Base-by-base conservation (phyloP, 2,888 invertebrate species). In the Tuberolachnus salignus region DNA sequence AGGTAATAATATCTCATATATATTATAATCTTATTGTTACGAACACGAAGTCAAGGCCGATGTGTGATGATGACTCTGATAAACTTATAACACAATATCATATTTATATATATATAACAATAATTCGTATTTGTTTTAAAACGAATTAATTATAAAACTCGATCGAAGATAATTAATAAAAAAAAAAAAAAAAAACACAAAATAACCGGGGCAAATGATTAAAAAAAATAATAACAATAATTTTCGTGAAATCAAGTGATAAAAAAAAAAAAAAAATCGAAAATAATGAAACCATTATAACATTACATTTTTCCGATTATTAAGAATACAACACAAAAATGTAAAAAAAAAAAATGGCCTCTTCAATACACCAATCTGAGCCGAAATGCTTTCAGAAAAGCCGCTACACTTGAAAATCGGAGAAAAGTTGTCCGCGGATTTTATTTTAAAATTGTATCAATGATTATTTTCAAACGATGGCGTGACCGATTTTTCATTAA, bases 41-140 rank as follows among this genome's bases (percentile, higher is more conserved):
- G 34, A 34, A 34, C 23, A 21, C n/a, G 34, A 61, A 73, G 26
- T 72, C 34, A 63, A 73, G 72, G 72, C 4, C 51, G 21, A 51
- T 73, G 14, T 14, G 34, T 51, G 6, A 19, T 26, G 67, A 49
- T 21, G 34, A 34, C 49, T 34, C 16, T 19, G 51, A 73, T 51
- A 16, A 63, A 63, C 19, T 73, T 51, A 19, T 34, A 34, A 34
- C 6, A 34, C 34, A 6, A 34, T 19, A 59, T 59, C 23, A 46
- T 46, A 59, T 49, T 46, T 34, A 34, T 34, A 4, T 34, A 34
- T 34, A 4, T 23, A 59, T 49, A 71, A 34, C 13, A 44, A 34
- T 3, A 34, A 57, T 57, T 57, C n/a, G 6, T 49, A 49, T 59
- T 61, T 72, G 23, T 49, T 49, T 57, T 34, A 9, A 51, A 61